phyloP scores from a whole-genome alignment of 2,888 invertebrate genomes.

The Gisinianus flammeolus region DNA sequence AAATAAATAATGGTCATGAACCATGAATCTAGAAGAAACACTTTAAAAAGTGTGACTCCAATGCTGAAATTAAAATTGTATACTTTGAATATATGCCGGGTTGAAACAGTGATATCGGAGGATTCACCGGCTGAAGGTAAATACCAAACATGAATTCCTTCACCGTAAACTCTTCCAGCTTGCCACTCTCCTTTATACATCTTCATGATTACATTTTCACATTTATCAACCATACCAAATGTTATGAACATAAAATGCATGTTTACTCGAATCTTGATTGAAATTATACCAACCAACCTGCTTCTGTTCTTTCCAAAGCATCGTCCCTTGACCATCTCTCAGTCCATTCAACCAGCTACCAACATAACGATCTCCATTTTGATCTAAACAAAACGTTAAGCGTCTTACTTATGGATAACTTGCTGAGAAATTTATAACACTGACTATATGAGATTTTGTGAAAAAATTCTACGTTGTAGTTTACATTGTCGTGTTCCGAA shows the following conservation, averaged over 20 bases:
- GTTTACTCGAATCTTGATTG: neutral
- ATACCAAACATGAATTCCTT: constrained; percentile 56
- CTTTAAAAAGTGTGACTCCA: neutral
- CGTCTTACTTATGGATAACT: neutral
- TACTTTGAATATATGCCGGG: constrained; percentile 24
- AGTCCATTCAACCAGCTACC: constrained; percentile 50
- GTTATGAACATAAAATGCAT: neutral
- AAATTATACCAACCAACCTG: constrained; percentile 37
- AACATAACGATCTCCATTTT: constrained; percentile 43
- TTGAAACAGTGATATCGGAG: too few relatives aligned
- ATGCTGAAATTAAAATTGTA: neutral
- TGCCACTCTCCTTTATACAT: constrained; percentile 55
- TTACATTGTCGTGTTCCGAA: constrained; percentile 32
- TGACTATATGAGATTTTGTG: too few relatives aligned
- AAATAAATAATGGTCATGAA: neutral
- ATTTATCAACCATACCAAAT: neutral
- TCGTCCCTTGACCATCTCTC: constrained; percentile 52
- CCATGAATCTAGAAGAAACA: neutral
- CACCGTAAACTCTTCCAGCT: constrained; percentile 48
- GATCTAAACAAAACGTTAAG: neutral
- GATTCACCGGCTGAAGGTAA: neutral
- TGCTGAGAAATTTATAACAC: neutral
- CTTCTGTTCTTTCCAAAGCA: constrained; percentile 53
- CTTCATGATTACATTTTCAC: too few relatives aligned
- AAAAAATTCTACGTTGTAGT: neutral